Evolutionary conservation across 2,113 vertebrate genomes (phyloP).

Genomic region (Xiphias gladius): DNA sequence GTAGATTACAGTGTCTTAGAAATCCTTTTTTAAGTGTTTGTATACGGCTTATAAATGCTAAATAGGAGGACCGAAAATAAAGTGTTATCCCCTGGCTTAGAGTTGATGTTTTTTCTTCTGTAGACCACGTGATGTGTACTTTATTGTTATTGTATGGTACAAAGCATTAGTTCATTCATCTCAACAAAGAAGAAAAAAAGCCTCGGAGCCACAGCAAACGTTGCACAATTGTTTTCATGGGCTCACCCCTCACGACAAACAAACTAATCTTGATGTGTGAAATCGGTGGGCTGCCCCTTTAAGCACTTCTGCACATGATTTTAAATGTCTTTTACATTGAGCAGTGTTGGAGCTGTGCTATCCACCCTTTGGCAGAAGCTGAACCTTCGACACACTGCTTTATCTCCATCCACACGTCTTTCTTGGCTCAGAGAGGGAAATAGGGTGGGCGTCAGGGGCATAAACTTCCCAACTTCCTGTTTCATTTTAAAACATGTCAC

Average conservation of each 20-base stretch:
- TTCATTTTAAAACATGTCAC: conserved; percentile 82
- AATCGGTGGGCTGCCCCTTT: background rate
- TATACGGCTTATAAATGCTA: background rate
- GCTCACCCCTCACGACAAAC: too few relatives aligned
- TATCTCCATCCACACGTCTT: conserved; percentile 60
- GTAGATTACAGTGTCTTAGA: too few relatives aligned
- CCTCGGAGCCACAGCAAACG: too few relatives aligned
- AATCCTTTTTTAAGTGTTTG: background rate
- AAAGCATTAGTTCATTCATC: background rate
- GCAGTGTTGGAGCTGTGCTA: conserved; percentile 26
- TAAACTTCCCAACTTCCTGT: conserved; percentile 82
- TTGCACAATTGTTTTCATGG: too few relatives aligned
- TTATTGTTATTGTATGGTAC: background rate
- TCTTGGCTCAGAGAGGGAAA: conserved; percentile 63
- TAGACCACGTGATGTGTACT: background rate
- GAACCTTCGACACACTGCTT: conserved; percentile 63
- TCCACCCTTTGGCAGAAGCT: conserved; percentile 30
- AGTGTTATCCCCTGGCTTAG: too few relatives aligned
- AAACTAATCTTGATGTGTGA: background rate
- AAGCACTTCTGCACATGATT: conserved; percentile 22
- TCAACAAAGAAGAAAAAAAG: background rate
- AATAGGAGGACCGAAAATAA: too few relatives aligned
- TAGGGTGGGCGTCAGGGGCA: conserved; percentile 66
- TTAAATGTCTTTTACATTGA: conserved; percentile 49
- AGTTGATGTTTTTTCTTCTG: too few relatives aligned